A percentile compares a stretch with the other conserved stretches of the same genome.
These are phyloP conservation scores for Ceryle rudis DNA, from an alignment of 2,797 vertebrate species.

Conservation along the genomic window DNA sequence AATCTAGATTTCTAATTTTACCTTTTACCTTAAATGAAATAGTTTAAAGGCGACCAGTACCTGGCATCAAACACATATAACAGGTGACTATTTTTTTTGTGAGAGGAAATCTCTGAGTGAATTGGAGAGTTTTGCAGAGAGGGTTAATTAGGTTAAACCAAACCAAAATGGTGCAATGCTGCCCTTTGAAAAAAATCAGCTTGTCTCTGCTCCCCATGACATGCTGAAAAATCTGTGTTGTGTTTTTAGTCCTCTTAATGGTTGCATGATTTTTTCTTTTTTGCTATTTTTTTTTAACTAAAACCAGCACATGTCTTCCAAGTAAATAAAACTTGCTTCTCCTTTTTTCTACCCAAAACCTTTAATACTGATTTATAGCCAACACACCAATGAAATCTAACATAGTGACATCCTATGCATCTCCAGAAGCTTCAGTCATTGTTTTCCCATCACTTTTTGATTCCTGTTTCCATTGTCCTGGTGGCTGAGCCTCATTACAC, in stretches of 20 bases:
- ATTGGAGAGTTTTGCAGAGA: not conserved
- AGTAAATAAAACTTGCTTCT: not conserved
- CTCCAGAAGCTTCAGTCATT: not conserved
- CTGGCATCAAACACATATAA: rapidly evolving
- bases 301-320: not conserved
- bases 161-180: not conserved
- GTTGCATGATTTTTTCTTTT: not conserved
- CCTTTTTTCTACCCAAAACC: not conserved
- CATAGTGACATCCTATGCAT: not conserved
- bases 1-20: not conserved
- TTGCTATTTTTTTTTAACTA: not conserved
- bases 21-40: not conserved
- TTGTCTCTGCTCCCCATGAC: not conserved
- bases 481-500: not conserved
- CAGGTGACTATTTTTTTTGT: not conserved
- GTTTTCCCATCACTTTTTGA: not conserved
- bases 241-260: not conserved
- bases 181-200: not conserved
- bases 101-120: not conserved
- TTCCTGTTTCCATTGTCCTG: not conserved
- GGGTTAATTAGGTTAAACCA: not conserved
- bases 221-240: not conserved
- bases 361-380: not conserved
- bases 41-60: not conserved
- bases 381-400: not conserved